A percentile compares a stretch with the other conserved stretches of the same genome.
These are phyloP conservation scores for Vipera latastei DNA, from an alignment of 2,797 vertebrate species.

Conservation along the genomic window DNA sequence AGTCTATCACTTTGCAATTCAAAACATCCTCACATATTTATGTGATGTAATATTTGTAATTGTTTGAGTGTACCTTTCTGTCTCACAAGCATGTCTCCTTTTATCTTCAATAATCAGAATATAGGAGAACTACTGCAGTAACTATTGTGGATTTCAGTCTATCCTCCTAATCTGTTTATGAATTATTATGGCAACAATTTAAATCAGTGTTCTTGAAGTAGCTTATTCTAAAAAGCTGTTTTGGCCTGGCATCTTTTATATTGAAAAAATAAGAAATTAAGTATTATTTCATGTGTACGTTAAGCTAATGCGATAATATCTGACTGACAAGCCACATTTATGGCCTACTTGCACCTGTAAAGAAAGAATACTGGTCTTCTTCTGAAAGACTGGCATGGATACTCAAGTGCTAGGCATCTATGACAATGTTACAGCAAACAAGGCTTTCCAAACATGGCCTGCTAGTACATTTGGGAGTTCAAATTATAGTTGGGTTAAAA, in stretches of 20 bases:
- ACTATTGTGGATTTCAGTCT: constrained; percentile 23
- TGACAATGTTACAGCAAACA: neutral
- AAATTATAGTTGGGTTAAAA: neutral
- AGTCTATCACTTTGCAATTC: constrained; percentile 26
- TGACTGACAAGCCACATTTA: neutral
- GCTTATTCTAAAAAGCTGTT: neutral
- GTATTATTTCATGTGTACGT: neutral
- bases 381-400: neutral
- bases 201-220: neutral
- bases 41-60: constrained; percentile 46
- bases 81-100: neutral
- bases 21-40: constrained; percentile 55
- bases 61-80: neutral
- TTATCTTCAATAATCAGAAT: neutral
- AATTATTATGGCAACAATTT: neutral
- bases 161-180: constrained; percentile 25
- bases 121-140: rapidly evolving
- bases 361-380: neutral
- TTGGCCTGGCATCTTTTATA: neutral
- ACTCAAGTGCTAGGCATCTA: neutral
- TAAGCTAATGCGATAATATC: neutral
- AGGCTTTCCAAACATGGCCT: neutral
- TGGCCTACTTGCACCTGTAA: neutral
- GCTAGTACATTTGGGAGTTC: neutral
- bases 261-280: neutral